Conservation (phyloP, 2,888 invertebrate species). For the Mongoloraphidia duomilia region DNA sequence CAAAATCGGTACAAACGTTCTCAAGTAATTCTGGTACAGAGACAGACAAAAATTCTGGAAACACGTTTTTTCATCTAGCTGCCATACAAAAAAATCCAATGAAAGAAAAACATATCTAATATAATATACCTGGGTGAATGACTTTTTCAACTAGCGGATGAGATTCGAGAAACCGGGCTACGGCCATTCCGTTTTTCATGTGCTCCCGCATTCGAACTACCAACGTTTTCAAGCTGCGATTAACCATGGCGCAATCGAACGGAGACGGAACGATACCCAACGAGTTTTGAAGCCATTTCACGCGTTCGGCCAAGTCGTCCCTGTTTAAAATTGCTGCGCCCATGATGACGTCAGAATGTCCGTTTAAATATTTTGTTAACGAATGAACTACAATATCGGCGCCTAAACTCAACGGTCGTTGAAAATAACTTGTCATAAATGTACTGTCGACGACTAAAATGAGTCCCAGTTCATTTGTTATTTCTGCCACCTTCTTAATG, state of each 20-base stretch:
- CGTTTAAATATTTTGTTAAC: conserved; percentile 19
- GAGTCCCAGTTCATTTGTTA: conserved; percentile 31
- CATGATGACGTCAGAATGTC: conserved; percentile 20
- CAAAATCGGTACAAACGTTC: background rate
- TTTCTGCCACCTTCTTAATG: conserved; percentile 49
- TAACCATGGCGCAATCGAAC: conserved; percentile 89
- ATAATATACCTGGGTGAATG: conserved; percentile 56
- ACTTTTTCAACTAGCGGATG: conserved; percentile 72
- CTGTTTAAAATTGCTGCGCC: conserved; percentile 16
- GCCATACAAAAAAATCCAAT: background rate
- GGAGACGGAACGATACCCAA: conserved; percentile 91
- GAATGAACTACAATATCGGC: conserved; percentile 20
- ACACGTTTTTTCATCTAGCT: background rate
- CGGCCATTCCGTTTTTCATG: conserved; percentile 55
- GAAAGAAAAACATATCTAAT: background rate
- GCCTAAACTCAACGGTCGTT: conserved; percentile 19
- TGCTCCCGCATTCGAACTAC: conserved; percentile 85
- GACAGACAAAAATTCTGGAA: background rate
- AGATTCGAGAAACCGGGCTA: conserved; percentile 68
- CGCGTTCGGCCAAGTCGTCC: conserved; percentile 28
- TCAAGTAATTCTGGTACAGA: background rate
- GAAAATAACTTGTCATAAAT: conserved; percentile 16
- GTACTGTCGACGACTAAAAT: conserved; percentile 16
- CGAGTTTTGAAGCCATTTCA: conserved; percentile 53
- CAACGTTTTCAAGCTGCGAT: conserved; percentile 85